Evolutionary conservation across 2,113 vertebrate species (phyloP).

Genomic region (Periophthalmus modestus): DNA sequence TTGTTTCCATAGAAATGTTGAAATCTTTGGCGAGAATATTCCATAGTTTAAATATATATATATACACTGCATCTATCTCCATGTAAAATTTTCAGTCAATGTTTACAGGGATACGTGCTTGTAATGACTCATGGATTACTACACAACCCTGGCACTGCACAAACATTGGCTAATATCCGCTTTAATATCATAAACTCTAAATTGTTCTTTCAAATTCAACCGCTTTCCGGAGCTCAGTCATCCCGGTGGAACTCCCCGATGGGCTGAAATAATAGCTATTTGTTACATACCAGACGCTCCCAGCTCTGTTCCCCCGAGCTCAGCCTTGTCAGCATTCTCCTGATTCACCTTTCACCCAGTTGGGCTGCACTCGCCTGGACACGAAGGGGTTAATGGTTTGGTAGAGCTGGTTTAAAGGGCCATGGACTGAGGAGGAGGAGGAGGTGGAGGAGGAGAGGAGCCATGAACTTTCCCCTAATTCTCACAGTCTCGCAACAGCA

Average conservation of each 20-base stretch:
- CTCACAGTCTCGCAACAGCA: slow-evolving; percentile 70
- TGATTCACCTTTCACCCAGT: slow-evolving; percentile 73
- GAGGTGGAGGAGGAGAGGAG: slow-evolving; percentile 34
- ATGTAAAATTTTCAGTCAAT: neutral
- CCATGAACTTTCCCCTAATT: slow-evolving; percentile 81
- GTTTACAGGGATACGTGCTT: neutral
- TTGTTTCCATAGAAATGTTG: no score
- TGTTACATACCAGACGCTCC: slow-evolving; percentile 46
- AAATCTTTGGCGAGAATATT: no score
- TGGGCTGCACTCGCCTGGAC: slow-evolving; percentile 47
- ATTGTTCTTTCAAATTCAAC: neutral
- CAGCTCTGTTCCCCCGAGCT: slow-evolving; percentile 25
- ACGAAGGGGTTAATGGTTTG: slow-evolving; percentile 58
- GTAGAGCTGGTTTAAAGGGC: neutral
- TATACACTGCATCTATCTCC: no score
- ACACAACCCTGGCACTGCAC: neutral
- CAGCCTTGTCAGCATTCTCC: slow-evolving; percentile 45
- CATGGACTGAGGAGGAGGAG: neutral
- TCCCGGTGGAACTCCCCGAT: slow-evolving; percentile 1
- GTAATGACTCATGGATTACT: neutral
- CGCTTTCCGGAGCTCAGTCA: slow-evolving; percentile 2
- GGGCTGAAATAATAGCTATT: slow-evolving; percentile 30
- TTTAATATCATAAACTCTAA: neutral
- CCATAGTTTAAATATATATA: no score
- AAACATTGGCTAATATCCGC: slow-evolving; percentile 13